Evolutionary conservation across 1,140 invertebrate species (phyloP).

Genomic region (Laodelphax striatellus): DNA sequence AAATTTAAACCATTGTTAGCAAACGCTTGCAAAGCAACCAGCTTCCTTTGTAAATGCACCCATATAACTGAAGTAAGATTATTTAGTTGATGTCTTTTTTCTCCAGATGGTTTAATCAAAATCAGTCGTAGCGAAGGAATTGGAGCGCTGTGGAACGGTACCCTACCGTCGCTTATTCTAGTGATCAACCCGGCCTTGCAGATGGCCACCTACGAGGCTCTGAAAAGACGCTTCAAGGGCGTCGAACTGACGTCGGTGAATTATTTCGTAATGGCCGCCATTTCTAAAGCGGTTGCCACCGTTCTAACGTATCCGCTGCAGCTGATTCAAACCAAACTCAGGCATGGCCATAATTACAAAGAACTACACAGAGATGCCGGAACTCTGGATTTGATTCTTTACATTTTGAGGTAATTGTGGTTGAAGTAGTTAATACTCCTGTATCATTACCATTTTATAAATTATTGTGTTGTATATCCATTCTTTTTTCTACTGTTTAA

Average conservation of each 20-base stretch:
- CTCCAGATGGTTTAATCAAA: constrained; percentile 37
- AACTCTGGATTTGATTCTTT: constrained; percentile 40
- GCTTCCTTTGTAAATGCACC: no score
- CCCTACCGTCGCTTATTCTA: constrained; percentile 68
- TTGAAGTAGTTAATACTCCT: no score
- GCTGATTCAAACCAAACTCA: constrained; percentile 69
- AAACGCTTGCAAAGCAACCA: no score
- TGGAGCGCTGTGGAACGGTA: constrained; percentile 62
- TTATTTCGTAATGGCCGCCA: constrained; percentile 56
- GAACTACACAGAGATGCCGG: constrained; percentile 34
- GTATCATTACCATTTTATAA: not conserved
- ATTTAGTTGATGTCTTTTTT: not conserved
- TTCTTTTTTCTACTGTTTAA: no score
- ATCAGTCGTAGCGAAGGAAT: constrained; percentile 36
- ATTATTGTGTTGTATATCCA: no score
- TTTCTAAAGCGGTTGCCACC: constrained; percentile 72
- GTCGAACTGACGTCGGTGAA: constrained; percentile 37
- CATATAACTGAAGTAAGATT: no score
- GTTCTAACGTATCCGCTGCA: constrained; percentile 79
- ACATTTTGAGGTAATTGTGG: constrained; percentile 42
- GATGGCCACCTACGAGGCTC: constrained; percentile 78
- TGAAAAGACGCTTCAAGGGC: constrained; percentile 48
- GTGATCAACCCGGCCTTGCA: constrained; percentile 82
- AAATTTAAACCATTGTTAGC: no score
- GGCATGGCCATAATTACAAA: constrained; percentile 41